Percentiles rank a stretch among this genome's conserved stretches.
Conservation (phyloP, 2,113 vertebrate genomes). For the Prolemur simus region DNA sequence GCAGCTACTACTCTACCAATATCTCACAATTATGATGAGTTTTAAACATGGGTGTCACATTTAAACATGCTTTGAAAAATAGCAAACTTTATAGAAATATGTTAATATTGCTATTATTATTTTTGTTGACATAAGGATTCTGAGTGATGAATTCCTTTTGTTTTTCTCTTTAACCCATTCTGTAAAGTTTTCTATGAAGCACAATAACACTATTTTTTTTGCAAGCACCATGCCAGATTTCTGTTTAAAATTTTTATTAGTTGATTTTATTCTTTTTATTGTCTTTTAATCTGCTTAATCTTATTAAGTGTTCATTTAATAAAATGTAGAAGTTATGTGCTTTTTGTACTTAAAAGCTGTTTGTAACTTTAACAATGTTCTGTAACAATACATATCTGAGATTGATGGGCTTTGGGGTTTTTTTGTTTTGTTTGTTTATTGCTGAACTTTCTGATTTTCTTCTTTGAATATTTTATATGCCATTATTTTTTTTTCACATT, state of each 20-base stretch:
- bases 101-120: not conserved
- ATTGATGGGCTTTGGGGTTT: not conserved
- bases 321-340: not conserved
- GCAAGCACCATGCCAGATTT: not conserved
- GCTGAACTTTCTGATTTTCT: not conserved
- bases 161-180: not conserved
- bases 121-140: not conserved
- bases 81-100: not conserved
- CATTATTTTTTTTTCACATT: not conserved
- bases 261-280: not conserved
- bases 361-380: not conserved
- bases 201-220: not conserved
- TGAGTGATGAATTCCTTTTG: not conserved
- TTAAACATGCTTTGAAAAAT: not conserved
- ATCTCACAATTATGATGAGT: not conserved
- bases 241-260: not conserved
- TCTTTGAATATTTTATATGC: not conserved
- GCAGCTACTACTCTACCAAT: not conserved
- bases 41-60: not conserved
- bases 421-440: not conserved
- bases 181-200: not conserved
- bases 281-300: not conserved
- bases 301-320: conserved; percentile 27
- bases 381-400: not conserved
- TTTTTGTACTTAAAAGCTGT: not conserved